Evolutionary conservation across 2,888 invertebrate genomes (phyloP).

Genomic region (Entomobrya multifasciata): DNA sequence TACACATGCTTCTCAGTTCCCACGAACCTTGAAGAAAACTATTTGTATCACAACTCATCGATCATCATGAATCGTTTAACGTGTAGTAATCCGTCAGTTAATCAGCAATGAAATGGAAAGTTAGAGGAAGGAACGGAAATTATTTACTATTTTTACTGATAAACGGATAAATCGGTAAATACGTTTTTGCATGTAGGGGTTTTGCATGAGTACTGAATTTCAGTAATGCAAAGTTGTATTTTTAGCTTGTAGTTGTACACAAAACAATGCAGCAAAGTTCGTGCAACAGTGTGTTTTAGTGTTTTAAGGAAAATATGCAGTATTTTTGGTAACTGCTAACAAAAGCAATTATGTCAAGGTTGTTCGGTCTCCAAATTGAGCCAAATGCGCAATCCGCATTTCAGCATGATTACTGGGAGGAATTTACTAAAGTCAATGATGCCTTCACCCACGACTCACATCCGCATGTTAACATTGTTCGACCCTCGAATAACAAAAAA

Average conservation of each 20-base stretch:
- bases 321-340: no score
- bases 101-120: slow-evolving; percentile 54
- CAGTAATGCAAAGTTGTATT: background rate
- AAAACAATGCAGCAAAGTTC: background rate
- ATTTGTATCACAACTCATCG: background rate
- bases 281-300: slow-evolving; percentile 4
- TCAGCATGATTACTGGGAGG: slow-evolving; percentile 77
- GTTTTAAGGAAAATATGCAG: no score
- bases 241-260: background rate
- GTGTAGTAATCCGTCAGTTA: background rate
- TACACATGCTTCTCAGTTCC: background rate
- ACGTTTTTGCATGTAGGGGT: no score
- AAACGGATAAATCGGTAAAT: background rate
- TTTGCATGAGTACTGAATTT: background rate
- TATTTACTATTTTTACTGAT: slow-evolving; percentile 7
- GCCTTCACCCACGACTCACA: slow-evolving; percentile 70
- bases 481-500: slow-evolving; percentile 18
- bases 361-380: slow-evolving; percentile 73
- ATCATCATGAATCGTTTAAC: background rate
- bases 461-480: slow-evolving; percentile 48
- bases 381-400: slow-evolving; percentile 70
- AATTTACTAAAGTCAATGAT: slow-evolving; percentile 73
- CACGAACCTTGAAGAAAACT: background rate
- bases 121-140: background rate
- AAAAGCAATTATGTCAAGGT: slow-evolving; percentile 55